Percentiles rank a stretch among this genome's conserved stretches.
Conservation (phyloP, 2,888 invertebrate genomes). For the Oligia latruncula region DNA sequence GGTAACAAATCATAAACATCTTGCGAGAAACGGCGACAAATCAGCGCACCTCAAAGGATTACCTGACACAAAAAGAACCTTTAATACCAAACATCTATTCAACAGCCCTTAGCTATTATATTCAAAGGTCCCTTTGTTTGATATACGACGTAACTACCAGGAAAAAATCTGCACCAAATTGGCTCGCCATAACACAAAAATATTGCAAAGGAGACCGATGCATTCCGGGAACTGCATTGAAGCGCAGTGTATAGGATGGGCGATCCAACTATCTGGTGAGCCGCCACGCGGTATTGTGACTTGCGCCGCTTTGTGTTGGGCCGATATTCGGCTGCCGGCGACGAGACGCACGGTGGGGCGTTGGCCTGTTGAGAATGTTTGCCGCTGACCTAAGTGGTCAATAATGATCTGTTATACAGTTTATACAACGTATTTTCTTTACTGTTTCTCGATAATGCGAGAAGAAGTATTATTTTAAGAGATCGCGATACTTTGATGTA, state of each 20-base stretch:
- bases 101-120: slow-evolving; percentile 51
- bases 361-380: slow-evolving; percentile 89
- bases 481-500: slow-evolving; percentile 66
- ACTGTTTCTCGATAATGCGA: slow-evolving; percentile 75
- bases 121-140: slow-evolving; percentile 54
- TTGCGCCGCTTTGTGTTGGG: slow-evolving; percentile 68
- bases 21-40: slow-evolving; percentile 57
- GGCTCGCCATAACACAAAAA: slow-evolving; percentile 81
- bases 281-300: slow-evolving; percentile 74
- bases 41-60: slow-evolving; percentile 45
- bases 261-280: slow-evolving; percentile 73
- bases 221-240: slow-evolving; percentile 88
- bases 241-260: slow-evolving; percentile 80
- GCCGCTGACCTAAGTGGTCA: slow-evolving; percentile 88
- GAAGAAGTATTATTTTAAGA: slow-evolving; percentile 70
- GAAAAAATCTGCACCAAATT: slow-evolving; percentile 81
- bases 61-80: slow-evolving; percentile 48
- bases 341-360: slow-evolving; percentile 82
- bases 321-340: slow-evolving; percentile 72
- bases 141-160: slow-evolving; percentile 68
- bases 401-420: slow-evolving; percentile 88
- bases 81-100: slow-evolving; percentile 51
- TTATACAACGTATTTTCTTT: slow-evolving; percentile 81
- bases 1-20: slow-evolving; percentile 63
- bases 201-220: slow-evolving; percentile 87